These are phyloP conservation scores for Dolichomitus sp. DNA, from an alignment of 2,888 invertebrate genomes.

Conservation along the genomic window DNA sequence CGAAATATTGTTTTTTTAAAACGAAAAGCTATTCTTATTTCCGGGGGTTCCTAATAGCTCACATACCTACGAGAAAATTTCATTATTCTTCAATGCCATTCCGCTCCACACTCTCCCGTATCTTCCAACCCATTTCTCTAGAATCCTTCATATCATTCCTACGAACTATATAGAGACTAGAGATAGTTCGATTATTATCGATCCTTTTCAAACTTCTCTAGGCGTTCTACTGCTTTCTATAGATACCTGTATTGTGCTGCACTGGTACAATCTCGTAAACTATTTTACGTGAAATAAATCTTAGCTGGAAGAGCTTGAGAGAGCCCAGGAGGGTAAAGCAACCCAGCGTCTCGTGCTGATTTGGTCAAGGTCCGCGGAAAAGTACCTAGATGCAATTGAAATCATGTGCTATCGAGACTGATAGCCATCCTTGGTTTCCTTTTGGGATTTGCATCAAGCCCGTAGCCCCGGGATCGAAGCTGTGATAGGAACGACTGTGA, in stretches of 20 bases:
- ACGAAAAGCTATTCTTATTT: not conserved
- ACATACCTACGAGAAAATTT: not conserved
- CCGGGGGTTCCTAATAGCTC: not conserved
- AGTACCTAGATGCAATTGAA: conserved; percentile 30
- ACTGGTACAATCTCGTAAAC: not conserved
- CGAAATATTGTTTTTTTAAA: not conserved
- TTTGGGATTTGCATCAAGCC: conserved; percentile 66
- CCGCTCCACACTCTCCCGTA: not conserved
- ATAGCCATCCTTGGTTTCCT: conserved; percentile 63
- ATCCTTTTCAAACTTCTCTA: conserved; percentile 22
- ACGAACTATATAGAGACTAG: not conserved
- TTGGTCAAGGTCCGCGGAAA: conserved; percentile 67
- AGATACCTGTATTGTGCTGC: not conserved
- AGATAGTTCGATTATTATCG: conserved; percentile 13
- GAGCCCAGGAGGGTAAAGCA: not conserved
- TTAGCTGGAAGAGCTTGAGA: conserved; percentile 7
- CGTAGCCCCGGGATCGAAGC: conserved; percentile 49
- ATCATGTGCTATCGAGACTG: conserved; percentile 48
- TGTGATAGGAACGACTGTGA: too few relatives aligned
- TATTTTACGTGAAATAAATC: conserved; percentile 44
- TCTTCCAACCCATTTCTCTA: conserved; percentile 6
- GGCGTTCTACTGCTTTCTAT: not conserved
- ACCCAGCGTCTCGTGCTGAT: conserved; percentile 50
- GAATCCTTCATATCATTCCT: conserved; percentile 20
- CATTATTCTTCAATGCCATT: not conserved